These are phyloP conservation scores for Cantharis nigra DNA, from an alignment of 2,888 invertebrate species.

Conservation along the genomic window DNA sequence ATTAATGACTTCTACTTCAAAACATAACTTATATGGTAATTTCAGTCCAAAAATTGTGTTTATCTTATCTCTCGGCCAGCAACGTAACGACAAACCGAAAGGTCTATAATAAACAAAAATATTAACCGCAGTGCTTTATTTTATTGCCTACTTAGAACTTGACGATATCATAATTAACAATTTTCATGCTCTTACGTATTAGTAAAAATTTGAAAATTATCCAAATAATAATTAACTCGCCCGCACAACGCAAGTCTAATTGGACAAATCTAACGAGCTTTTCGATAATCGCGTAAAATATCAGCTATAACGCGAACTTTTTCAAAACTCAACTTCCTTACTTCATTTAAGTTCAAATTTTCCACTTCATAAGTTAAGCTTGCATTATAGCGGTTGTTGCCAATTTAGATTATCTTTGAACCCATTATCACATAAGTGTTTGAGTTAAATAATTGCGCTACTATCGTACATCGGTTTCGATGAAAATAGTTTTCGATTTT, in stretches of 20 bases:
- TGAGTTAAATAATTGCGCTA: neutral
- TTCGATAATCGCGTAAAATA: neutral
- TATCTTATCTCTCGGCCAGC: neutral
- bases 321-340: neutral
- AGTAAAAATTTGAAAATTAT: neutral
- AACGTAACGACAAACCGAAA: neutral
- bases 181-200: neutral
- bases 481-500: neutral
- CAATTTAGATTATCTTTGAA: neutral
- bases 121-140: neutral
- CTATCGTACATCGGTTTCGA: neutral
- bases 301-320: neutral
- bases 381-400: neutral
- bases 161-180: neutral
- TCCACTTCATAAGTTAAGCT: neutral
- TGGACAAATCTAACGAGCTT: neutral
- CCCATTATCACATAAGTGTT: neutral
- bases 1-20: conserved; percentile 10
- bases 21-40: neutral
- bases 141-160: neutral
- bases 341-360: neutral
- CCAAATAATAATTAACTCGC: neutral
- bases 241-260: neutral
- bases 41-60: neutral
- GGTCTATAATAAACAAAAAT: neutral